These are phyloP conservation scores for Ctenopoma kingsleyae DNA, from an alignment of 2,797 vertebrate species.

Conservation along the genomic window DNA sequence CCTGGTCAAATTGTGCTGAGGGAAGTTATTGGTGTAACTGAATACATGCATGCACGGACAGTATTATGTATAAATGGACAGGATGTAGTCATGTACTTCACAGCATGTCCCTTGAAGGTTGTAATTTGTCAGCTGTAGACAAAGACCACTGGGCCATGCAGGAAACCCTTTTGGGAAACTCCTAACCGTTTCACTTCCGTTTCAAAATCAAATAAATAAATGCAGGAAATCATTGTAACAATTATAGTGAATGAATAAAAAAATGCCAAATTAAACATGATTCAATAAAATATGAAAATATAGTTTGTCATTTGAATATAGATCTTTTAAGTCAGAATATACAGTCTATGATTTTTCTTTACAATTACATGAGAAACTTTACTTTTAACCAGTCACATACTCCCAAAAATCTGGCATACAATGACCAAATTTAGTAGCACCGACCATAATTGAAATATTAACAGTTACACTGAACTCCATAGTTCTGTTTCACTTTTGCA, in stretches of 20 bases:
- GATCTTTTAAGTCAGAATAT: not conserved
- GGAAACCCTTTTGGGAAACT: not conserved
- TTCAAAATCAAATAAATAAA: not conserved
- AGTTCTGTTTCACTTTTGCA: not conserved
- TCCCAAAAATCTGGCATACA: not conserved
- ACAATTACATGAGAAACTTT: too few species aligned
- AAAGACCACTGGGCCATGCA: slow-evolving; percentile 1
- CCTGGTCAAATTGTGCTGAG: slow-evolving; percentile 75
- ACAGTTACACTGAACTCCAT: not conserved
- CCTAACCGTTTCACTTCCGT: not conserved
- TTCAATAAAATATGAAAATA: not conserved
- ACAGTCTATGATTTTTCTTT: too few species aligned
- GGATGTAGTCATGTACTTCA: slow-evolving; percentile 51
- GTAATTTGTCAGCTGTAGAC: slow-evolving; percentile 43
- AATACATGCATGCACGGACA: slow-evolving; percentile 60
- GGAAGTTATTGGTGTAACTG: slow-evolving; percentile 62
- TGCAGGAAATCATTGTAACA: not conserved
- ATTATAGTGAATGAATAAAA: not conserved
- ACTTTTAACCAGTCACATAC: too few species aligned
- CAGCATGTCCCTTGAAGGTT: slow-evolving; percentile 49
- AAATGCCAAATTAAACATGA: not conserved
- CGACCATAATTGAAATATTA: not conserved
- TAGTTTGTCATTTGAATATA: not conserved
- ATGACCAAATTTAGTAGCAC: not conserved
- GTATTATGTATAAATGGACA: slow-evolving; percentile 64